Evolutionary conservation across 2,113 vertebrate species (phyloP).

Genomic region (Callospermophilus lateralis): DNA sequence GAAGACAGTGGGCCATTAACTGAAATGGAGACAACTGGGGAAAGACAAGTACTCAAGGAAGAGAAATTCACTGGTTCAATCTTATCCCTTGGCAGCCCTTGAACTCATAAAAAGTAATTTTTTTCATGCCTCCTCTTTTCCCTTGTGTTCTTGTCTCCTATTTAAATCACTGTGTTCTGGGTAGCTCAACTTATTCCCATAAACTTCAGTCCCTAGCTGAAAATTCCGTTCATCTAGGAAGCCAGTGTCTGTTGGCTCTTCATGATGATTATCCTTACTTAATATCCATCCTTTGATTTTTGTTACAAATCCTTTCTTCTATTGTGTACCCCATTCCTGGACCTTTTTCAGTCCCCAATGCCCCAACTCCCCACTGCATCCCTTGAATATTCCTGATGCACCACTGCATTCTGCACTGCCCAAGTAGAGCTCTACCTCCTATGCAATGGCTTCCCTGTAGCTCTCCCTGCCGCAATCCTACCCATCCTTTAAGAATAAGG

Average conservation of each 20-base stretch:
- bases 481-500: not conserved
- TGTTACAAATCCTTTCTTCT: not conserved
- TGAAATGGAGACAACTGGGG: not conserved
- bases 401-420: not conserved
- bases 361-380: not conserved
- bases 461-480: not conserved
- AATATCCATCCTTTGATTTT: not conserved
- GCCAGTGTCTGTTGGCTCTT: not conserved
- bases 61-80: not conserved
- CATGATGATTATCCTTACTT: not conserved
- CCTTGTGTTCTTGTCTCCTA: not conserved
- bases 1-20: not conserved
- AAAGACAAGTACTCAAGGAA: not conserved
- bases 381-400: not conserved
- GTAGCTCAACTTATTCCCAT: not conserved
- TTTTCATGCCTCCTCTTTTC: not conserved
- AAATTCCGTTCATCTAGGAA: slow-evolving; percentile 1
- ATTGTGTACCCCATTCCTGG: not conserved
- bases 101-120: not conserved
- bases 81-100: not conserved
- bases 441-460: not conserved
- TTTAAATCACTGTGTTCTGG: not conserved
- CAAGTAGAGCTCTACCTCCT: not conserved
- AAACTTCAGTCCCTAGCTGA: not conserved
- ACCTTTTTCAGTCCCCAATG: not conserved